Base-by-base conservation (phyloP, 2,797 vertebrate genomes). In the Spinus olivaceus region DNA sequence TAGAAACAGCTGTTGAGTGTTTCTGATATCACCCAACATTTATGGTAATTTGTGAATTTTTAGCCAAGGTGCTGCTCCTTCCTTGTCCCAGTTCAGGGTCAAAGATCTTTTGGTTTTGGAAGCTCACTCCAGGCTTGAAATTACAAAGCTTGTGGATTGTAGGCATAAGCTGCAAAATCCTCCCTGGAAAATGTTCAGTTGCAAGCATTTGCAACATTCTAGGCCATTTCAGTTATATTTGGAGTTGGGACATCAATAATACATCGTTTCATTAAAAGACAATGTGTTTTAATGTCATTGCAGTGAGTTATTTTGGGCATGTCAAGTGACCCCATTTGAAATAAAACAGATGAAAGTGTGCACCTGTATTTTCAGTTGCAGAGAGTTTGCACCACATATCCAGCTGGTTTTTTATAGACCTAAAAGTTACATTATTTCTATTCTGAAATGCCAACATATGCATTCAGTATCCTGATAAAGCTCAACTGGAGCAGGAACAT, bases 181-280 rank as follows among this genome's bases (percentile, higher is more conserved):
- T 59, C 59, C 41, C 22, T 24, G 32, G 30, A 54, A 63, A 81
- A 49, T 39, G 32, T 76, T 60, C 50, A 49, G n/a, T 71, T 74
- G 27, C 0, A 3, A 22, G 30, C 27, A 44, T 53, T 80, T 87
- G 33, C 63, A 87, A 50, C 28, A 16, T 91, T 88, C 71, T 70
- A 46, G 88, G 37, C 60, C 42, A 28, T 81, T 95, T 86, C 39
- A 54, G 88, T n/a, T 89, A 47, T 82, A 74, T 94, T 89, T 93
- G 72, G 86, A 76, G 49, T 0, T 14, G 24, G 18, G 42, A 12
- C 73, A 90, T 96, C 47, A 88, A 83, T 91, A 95, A 92, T 90
- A 93, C 72, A 93, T 78, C 3, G 23, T 85, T 90, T 81, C 72
- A 70, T 88, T 88, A 97, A 95, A 95, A 94, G 56, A 46, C n/a